Evolutionary conservation across 37 sponge, comb jelly and placozoan genomes (phyloP), one percentile per base, ranked within the genome.

Genomic region (Spongia lamella): DNA sequence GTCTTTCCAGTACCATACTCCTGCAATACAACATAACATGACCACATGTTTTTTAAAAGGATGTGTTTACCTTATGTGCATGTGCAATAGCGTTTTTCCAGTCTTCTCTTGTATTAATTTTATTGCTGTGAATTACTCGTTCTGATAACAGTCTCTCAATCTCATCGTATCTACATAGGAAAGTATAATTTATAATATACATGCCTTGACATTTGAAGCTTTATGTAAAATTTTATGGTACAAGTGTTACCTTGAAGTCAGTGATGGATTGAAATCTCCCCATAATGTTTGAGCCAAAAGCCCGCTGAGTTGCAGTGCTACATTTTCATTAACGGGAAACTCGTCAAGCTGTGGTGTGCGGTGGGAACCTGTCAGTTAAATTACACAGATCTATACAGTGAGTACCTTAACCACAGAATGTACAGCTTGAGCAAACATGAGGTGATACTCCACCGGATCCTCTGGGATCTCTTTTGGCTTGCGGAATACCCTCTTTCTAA

Each of bases 341-440:
- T 96, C 90, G 72, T 96, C 96, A 29, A 89, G 21, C 96, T 96
- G 73, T 1, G 29, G 47, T 66, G 19, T 16, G 0, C 33, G 5
- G 26, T 15, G 9, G 39, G 16, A 38, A 24, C 36, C 55, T 70
- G 15, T n/a, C n/a, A n/a, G n/a, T n/a, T 15, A n/a, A 15, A 22
- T 22, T 22, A 22, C 15, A 15, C 20, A 68, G 49, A 50, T 29
- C 19, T 14, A 73, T 15, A 17, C 13, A 21, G n/a, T 29, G 3
- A 68, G 38, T 38, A 95, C 96, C 96, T 91, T 92, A 34, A 93
- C 88, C 4, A 89, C 87, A 15, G 88, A 82, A 73, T 96, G 79
- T 11, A 96, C 96, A 60, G 96, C 96, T 63, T 96, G 96, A 37
- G 96, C 96, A 68, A 89, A 96, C 83, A 89, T 96, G 63, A 96